A percentile compares a stretch with the other conserved stretches of the same genome.
Evolutionary conservation across 2,888 invertebrate genomes (phyloP).

Genomic region (Strigamia crassipes): DNA sequence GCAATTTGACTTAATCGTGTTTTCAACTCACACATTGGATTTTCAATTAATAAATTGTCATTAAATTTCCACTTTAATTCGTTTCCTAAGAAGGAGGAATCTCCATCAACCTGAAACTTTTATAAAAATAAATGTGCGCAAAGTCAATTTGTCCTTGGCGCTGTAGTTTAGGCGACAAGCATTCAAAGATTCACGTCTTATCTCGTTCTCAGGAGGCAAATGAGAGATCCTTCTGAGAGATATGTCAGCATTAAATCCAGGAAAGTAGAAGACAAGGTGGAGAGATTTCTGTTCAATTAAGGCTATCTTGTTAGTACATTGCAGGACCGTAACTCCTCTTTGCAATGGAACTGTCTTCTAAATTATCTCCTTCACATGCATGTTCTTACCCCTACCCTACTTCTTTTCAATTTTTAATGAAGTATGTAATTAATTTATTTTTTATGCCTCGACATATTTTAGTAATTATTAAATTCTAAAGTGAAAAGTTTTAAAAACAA

Average conservation of each 20-base stretch:
- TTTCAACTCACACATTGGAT: neutral
- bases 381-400: neutral
- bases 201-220: slow-evolving; percentile 42
- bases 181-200: slow-evolving; percentile 42
- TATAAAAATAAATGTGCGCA: neutral
- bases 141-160: slow-evolving; percentile 32
- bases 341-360: slow-evolving; percentile 27
- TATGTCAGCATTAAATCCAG: slow-evolving; percentile 42
- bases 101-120: neutral
- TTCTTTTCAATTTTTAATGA: neutral
- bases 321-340: slow-evolving; percentile 35
- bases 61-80: neutral
- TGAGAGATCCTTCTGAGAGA: slow-evolving; percentile 32
- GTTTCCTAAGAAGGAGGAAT: neutral
- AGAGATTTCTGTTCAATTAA: slow-evolving; percentile 37
- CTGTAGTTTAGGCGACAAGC: slow-evolving; percentile 24
- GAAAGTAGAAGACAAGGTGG: slow-evolving; percentile 40
- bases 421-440: neutral
- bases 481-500: too few species aligned
- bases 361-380: slow-evolving; percentile 25
- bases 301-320: slow-evolving; percentile 42
- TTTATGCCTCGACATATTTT: neutral
- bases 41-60: neutral
- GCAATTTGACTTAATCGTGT: neutral
- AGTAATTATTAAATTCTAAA: too few species aligned